A percentile compares a stretch with the other conserved stretches of the same genome.
Evolutionary conservation across 2,888 invertebrate species (phyloP).

Genomic region (Lampropteryx suffumata): DNA sequence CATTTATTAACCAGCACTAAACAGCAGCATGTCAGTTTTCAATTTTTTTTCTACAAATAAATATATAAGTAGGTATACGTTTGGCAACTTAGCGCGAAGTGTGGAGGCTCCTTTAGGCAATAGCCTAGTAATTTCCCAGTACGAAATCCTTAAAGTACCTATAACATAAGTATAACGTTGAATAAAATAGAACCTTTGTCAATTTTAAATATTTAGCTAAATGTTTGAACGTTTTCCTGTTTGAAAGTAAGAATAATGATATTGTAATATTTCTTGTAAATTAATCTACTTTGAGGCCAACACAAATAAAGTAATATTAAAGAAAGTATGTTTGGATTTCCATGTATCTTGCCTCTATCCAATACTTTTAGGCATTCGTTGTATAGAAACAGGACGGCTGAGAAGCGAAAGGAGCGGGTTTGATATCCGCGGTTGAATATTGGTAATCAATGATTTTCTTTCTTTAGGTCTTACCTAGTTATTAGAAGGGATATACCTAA

Average conservation of each 20-base stretch:
- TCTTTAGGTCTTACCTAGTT: too few relatives aligned
- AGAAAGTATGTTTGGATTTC: conserved; percentile 47
- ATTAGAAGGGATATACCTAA: too few relatives aligned
- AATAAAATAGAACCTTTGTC: conserved; percentile 60
- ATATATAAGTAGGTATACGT: too few relatives aligned
- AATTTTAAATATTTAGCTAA: conserved; percentile 78
- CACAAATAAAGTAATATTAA: conserved; percentile 65
- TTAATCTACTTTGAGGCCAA: conserved; percentile 79
- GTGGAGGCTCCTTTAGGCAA: neutral
- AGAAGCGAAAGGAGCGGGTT: too few relatives aligned
- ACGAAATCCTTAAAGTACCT: conserved; percentile 6
- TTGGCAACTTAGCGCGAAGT: neutral
- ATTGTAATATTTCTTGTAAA: conserved; percentile 76
- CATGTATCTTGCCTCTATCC: neutral
- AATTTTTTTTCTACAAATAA: too few relatives aligned
- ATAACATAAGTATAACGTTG: conserved; percentile 6
- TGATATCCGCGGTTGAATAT: too few relatives aligned
- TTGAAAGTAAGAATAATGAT: conserved; percentile 62
- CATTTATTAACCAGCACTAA: too few relatives aligned
- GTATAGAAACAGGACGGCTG: too few relatives aligned
- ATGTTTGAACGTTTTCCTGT: conserved; percentile 67
- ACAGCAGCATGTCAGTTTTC: too few relatives aligned
- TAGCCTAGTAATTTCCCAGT: conserved; percentile 11
- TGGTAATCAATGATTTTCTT: too few relatives aligned
- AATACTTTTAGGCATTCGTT: too few relatives aligned